phyloP scores from a whole-genome alignment of 2,888 invertebrate species.

The Eutolmus rufibarbis region DNA sequence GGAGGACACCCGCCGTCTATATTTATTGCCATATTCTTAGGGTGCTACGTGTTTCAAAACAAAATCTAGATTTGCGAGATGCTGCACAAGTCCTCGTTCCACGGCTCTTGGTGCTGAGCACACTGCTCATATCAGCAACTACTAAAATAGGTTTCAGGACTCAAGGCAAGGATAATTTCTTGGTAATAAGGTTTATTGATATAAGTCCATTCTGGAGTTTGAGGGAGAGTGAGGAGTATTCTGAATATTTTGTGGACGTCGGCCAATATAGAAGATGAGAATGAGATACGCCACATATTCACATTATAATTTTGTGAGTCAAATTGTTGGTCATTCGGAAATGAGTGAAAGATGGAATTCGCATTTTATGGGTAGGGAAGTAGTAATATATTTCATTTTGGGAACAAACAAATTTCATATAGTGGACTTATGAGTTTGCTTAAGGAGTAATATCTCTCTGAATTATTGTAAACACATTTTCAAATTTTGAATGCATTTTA shows the following conservation, averaged over 20 bases:
- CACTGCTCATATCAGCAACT: neutral
- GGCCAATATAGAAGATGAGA: neutral
- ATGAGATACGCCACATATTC: neutral
- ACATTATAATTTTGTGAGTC: neutral
- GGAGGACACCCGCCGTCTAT: neutral
- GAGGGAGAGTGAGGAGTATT: neutral
- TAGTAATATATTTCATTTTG: neutral
- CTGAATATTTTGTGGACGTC: neutral
- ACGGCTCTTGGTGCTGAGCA: neutral
- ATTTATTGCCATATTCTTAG: neutral
- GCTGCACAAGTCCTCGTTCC: neutral
- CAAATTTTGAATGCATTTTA: neutral
- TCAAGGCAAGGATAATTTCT: neutral
- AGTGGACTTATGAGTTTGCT: neutral
- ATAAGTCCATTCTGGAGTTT: neutral
- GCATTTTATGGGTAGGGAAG: neutral
- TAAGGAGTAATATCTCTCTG: too few relatives aligned
- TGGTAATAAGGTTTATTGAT: neutral
- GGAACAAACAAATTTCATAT: neutral
- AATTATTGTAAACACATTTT: too few relatives aligned
- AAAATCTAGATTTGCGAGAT: neutral
- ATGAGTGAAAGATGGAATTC: neutral
- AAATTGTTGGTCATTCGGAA: neutral
- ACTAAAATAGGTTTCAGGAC: neutral
- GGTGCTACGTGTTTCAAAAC: slow-evolving; percentile 3